Evolutionary conservation across 2,113 vertebrate genomes (phyloP).

Genomic region (Okapia johnstoni): DNA sequence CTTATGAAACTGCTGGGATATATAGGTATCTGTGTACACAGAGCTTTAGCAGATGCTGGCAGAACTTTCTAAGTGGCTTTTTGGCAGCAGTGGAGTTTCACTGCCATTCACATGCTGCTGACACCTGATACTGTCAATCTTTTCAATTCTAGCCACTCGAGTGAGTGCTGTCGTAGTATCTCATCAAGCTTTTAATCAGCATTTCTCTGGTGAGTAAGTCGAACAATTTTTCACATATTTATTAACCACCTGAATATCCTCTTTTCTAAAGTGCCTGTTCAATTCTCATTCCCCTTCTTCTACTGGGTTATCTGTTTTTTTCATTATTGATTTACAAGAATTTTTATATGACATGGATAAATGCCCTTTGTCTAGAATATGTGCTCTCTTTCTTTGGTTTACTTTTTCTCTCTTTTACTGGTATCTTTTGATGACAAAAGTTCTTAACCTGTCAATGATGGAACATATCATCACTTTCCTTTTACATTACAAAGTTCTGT

Average conservation of each 20-base stretch:
- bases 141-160: background rate
- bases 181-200: background rate
- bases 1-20: background rate
- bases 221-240: background rate
- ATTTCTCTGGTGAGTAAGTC: background rate
- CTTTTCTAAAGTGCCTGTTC: background rate
- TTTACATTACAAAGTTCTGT: background rate
- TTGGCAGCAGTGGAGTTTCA: background rate
- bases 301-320: background rate
- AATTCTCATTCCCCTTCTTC: background rate
- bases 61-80: constrained; percentile 17
- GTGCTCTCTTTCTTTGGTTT: background rate
- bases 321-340: background rate
- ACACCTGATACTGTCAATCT: background rate
- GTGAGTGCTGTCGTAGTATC: background rate
- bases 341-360: background rate
- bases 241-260: background rate
- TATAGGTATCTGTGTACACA: background rate
- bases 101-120: background rate
- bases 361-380: background rate
- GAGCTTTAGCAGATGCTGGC: background rate
- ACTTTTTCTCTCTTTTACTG: background rate
- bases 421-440: background rate
- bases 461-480: background rate
- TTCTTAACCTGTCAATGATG: background rate